Conservation (phyloP, 2,888 invertebrate species). For the Latrodectus hesperus region DNA sequence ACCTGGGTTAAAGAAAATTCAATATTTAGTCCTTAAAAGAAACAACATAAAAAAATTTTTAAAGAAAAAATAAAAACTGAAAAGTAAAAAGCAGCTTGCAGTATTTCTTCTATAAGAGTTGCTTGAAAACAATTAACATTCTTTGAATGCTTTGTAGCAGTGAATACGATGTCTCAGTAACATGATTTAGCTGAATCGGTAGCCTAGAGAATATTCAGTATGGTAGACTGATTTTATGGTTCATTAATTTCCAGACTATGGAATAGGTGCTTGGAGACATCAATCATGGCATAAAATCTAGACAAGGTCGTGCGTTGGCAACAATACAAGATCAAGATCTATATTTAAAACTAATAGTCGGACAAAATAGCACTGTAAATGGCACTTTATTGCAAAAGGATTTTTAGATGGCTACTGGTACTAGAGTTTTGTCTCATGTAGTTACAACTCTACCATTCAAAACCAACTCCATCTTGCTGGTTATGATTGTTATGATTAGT, state of each 20-base stretch:
- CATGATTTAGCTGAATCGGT: neutral
- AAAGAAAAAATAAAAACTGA: neutral
- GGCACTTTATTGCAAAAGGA: too few relatives aligned
- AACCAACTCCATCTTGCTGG: too few relatives aligned
- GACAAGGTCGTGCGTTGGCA: neutral
- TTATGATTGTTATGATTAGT: too few relatives aligned
- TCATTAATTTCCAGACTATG: neutral
- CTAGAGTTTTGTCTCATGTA: too few relatives aligned
- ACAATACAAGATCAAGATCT: constrained; percentile 3
- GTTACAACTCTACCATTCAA: too few relatives aligned
- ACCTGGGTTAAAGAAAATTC: too few relatives aligned
- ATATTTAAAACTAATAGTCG: constrained; percentile 4
- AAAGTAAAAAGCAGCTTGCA: neutral
- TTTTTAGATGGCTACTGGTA: too few relatives aligned
- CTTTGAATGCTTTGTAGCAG: constrained; percentile 7
- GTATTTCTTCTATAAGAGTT: neutral
- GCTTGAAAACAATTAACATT: neutral
- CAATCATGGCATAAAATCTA: neutral
- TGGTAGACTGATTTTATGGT: neutral
- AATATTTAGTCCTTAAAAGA: too few relatives aligned
- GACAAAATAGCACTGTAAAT: neutral
- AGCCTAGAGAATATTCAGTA: neutral
- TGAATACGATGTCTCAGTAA: constrained; percentile 8
- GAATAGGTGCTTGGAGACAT: neutral
- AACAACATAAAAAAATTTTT: too few relatives aligned